phyloP scores from a whole-genome alignment of 2,797 vertebrate genomes.

The Acanthopagrus latus region DNA sequence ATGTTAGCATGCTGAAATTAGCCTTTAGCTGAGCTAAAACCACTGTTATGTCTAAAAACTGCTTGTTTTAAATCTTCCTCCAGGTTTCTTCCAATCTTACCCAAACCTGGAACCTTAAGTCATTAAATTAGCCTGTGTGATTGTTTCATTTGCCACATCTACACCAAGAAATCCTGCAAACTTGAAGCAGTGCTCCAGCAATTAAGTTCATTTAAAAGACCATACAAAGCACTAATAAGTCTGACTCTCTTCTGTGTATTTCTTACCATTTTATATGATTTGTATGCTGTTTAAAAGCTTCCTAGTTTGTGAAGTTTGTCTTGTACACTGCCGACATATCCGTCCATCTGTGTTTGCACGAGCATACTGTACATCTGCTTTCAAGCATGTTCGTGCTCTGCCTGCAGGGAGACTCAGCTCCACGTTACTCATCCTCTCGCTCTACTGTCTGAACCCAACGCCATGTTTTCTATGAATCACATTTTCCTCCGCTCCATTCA shows the following conservation, averaged over 20 bases:
- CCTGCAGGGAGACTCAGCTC: constrained; percentile 50
- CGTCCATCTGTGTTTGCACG: neutral
- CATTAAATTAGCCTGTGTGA: neutral
- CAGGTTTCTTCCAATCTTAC: neutral
- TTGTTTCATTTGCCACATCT: neutral
- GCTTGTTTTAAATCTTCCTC: neutral
- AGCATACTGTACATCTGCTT: constrained; percentile 17
- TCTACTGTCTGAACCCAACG: constrained; percentile 5
- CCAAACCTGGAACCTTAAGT: neutral
- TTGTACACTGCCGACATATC: neutral
- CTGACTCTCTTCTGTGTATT: neutral
- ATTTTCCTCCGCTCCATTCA: constrained; percentile 68
- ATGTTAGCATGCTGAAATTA: neutral
- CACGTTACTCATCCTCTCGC: constrained; percentile 31
- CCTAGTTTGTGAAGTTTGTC: neutral
- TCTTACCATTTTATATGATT: neutral
- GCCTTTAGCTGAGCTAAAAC: neutral
- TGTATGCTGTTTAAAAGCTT: neutral
- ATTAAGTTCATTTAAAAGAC: neutral
- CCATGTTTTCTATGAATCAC: constrained; percentile 67
- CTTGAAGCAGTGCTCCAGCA: neutral
- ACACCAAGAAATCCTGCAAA: neutral
- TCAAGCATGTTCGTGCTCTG: neutral
- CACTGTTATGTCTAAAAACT: too few species aligned
- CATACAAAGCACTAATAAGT: neutral